Percentiles rank a stretch among this genome's conserved stretches.
Conservation (phyloP, 2,113 vertebrate genomes). For the Lichenostomus cassidix region DNA sequence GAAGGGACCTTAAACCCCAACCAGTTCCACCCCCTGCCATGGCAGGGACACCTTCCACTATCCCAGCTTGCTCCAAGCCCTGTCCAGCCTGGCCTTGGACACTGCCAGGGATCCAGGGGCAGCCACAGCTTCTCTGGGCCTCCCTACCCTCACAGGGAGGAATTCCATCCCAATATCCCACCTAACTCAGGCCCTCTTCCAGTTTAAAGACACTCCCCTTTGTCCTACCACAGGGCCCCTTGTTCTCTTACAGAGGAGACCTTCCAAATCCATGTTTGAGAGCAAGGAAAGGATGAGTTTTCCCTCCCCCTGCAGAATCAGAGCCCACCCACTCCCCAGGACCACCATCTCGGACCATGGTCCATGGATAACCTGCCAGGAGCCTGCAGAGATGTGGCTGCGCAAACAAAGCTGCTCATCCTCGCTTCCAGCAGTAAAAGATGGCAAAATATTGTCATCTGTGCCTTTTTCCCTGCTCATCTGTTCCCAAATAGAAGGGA, state of each 20-base stretch:
- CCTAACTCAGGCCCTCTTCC: neutral
- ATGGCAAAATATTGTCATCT: neutral
- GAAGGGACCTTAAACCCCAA: neutral
- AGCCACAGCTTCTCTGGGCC: neutral
- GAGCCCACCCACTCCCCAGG: neutral
- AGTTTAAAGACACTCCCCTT: neutral
- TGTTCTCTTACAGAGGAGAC: neutral
- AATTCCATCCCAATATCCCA: neutral
- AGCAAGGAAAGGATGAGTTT: neutral
- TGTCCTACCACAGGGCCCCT: neutral
- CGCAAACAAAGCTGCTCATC: neutral
- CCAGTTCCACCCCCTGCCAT: rapidly evolving
- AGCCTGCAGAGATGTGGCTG: neutral
- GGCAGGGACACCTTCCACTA: neutral
- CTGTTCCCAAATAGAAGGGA: neutral
- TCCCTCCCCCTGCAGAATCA: rapidly evolving
- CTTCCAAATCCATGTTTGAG: neutral
- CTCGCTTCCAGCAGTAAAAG: neutral
- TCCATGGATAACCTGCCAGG: neutral
- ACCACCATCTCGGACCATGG: rapidly evolving
- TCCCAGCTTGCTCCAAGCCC: neutral
- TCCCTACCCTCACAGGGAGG: rapidly evolving
- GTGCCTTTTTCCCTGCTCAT: neutral
- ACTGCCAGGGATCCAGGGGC: neutral
- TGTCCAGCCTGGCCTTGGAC: rapidly evolving